phyloP scores from a whole-genome alignment of 92 coral and sea anemone genomes.

The Epizoanthus stellaris region DNA sequence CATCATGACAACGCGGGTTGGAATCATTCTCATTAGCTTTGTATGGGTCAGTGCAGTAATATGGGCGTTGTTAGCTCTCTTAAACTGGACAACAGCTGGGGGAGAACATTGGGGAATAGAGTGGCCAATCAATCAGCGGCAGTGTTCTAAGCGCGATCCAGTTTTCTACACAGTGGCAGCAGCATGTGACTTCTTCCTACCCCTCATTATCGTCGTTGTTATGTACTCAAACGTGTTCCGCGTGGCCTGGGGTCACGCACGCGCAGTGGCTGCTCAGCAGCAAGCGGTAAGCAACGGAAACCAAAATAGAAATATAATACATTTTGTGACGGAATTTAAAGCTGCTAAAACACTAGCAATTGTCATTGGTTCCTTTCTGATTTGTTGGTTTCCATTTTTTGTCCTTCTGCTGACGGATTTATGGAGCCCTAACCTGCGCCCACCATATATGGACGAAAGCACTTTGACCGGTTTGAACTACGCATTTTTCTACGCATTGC shows the following conservation, averaged over 20 bases:
- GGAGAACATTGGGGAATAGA: conserved; percentile 11
- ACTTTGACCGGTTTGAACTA: not conserved
- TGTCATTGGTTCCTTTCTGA: not conserved
- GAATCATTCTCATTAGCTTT: conserved; percentile 53
- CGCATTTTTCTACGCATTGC: not conserved
- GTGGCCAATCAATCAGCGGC: not conserved
- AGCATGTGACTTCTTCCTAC: not conserved
- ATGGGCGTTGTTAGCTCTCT: conserved; percentile 57
- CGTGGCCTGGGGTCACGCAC: conserved; percentile 9
- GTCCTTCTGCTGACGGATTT: not conserved
- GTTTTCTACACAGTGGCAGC: conserved; percentile 16
- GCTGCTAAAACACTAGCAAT: conserved; percentile 10
- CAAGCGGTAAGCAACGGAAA: not conserved
- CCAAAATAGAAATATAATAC: not conserved
- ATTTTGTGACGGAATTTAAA: not conserved
- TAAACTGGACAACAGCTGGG: conserved; percentile 76
- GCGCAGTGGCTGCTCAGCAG: not conserved
- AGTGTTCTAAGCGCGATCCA: conserved; percentile 1
- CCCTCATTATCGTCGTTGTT: not conserved
- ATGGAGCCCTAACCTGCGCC: not conserved
- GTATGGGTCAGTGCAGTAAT: conserved; percentile 70
- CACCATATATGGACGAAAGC: not conserved
- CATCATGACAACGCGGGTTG: conserved; percentile 68
- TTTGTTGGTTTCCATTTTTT: conserved; percentile 7
- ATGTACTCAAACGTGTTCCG: not conserved